Evolutionary conservation across 2,113 vertebrate species (phyloP).

Genomic region (Bungarus multicinctus): DNA sequence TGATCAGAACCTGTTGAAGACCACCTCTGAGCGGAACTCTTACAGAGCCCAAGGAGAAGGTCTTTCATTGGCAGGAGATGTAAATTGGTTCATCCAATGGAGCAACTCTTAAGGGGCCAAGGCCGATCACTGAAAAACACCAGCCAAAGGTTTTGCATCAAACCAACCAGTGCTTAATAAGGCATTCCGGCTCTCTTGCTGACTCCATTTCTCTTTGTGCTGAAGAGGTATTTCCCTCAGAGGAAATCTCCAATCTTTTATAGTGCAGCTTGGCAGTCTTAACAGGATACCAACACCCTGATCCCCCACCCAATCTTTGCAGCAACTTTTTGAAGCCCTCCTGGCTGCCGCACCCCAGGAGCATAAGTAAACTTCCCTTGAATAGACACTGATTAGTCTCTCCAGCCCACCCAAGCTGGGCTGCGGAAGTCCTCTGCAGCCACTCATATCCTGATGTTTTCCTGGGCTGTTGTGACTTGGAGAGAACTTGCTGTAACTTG

Average conservation of each 20-base stretch:
- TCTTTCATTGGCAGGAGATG: not conserved
- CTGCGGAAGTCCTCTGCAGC: not conserved
- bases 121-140: not conserved
- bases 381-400: not conserved
- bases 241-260: slow-evolving; percentile 15
- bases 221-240: not conserved
- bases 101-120: not conserved
- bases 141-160: not conserved
- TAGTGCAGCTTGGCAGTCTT: not conserved
- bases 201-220: not conserved
- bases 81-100: not conserved
- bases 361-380: not conserved
- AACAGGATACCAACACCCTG: slow-evolving; percentile 5
- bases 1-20: no score
- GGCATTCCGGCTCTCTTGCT: not conserved
- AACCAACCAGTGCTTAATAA: not conserved
- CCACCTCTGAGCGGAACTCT: not conserved
- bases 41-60: not conserved
- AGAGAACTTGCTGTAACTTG: not conserved
- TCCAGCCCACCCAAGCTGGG: not conserved
- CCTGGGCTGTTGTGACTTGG: not conserved
- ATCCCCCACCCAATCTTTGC: not conserved
- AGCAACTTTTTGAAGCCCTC: not conserved
- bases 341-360: not conserved
- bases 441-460: not conserved